Evolutionary conservation across 2,113 vertebrate species (phyloP).

Genomic region (Anguilla japonica): DNA sequence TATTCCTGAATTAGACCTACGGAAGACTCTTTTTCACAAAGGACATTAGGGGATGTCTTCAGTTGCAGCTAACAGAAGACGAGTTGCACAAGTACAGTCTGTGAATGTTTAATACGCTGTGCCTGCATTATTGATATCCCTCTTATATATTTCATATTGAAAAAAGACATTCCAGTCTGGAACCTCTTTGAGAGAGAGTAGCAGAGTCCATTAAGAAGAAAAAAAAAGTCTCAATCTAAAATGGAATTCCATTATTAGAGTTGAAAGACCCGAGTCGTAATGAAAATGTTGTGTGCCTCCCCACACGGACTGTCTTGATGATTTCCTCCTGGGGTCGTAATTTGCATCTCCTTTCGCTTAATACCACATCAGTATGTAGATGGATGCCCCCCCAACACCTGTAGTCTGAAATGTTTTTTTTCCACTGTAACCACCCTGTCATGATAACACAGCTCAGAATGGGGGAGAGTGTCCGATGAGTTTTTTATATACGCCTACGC

Average conservation of each 20-base stretch:
- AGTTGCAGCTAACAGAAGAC: slow-evolving; percentile 15
- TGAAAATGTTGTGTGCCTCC: not conserved
- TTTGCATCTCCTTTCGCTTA: not conserved
- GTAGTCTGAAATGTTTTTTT: not conserved
- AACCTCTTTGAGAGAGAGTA: not conserved
- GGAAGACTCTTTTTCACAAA: not conserved
- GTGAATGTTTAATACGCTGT: slow-evolving; percentile 65
- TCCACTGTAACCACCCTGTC: not conserved
- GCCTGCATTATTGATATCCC: slow-evolving; percentile 67
- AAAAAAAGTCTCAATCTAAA: not conserved
- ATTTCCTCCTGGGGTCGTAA: not conserved
- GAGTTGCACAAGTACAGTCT: slow-evolving; percentile 45
- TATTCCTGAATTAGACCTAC: slow-evolving; percentile 5
- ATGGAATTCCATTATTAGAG: slow-evolving; percentile 7
- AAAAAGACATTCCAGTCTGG: slow-evolving; percentile 31
- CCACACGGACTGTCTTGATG: not conserved
- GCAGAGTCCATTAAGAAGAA: not conserved
- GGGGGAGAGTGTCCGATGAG: too few relatives aligned
- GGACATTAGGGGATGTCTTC: slow-evolving; percentile 4
- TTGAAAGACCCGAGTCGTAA: not conserved
- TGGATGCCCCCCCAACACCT: not conserved
- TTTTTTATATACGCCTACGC: not conserved
- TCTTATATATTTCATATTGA: slow-evolving; percentile 66
- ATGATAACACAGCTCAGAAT: not conserved
- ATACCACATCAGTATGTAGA: not conserved